A percentile compares a stretch with the other conserved stretches of the same genome.
Evolutionary conservation across 2,797 vertebrate species (phyloP).

Genomic region (Linurgus olivaceus): DNA sequence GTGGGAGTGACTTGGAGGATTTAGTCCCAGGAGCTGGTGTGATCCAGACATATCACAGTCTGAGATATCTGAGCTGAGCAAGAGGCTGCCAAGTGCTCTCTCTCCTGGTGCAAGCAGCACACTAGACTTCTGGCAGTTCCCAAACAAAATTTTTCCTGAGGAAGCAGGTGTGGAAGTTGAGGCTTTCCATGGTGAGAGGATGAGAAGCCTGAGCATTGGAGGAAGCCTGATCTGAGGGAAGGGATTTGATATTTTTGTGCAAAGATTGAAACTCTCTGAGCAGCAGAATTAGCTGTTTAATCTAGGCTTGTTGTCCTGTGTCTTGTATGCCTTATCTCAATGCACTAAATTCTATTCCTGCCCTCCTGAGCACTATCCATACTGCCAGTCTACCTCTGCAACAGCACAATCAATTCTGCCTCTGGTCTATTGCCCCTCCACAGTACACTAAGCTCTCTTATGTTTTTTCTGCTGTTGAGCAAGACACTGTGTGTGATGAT

Average conservation of each 20-base stretch:
- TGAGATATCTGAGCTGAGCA: conserved; percentile 3
- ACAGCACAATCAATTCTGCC: neutral
- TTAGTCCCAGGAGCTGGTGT: conserved; percentile 47
- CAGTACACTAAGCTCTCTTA: neutral
- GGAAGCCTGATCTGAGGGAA: neutral
- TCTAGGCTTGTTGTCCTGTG: neutral
- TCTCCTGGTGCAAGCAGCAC: conserved; percentile 32
- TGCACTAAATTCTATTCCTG: neutral
- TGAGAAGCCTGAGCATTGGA: neutral
- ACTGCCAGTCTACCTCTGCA: neutral
- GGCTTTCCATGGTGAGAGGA: neutral
- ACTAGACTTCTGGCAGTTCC: conserved; percentile 41
- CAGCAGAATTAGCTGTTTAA: neutral
- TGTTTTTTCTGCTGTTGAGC: neutral
- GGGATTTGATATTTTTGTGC: neutral
- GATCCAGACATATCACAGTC: conserved; percentile 63
- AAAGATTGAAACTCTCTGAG: neutral
- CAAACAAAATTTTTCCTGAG: neutral
- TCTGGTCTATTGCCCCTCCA: neutral
- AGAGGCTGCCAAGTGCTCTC: conserved; percentile 42
- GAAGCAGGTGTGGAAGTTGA: conserved; percentile 45
- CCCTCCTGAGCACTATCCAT: neutral
- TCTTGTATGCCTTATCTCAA: neutral
- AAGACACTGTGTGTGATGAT: neutral
- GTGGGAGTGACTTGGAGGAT: conserved; percentile 45